Base-by-base conservation (phyloP, 1,140 invertebrate genomes). In the Drosophila ohnishii region DNA sequence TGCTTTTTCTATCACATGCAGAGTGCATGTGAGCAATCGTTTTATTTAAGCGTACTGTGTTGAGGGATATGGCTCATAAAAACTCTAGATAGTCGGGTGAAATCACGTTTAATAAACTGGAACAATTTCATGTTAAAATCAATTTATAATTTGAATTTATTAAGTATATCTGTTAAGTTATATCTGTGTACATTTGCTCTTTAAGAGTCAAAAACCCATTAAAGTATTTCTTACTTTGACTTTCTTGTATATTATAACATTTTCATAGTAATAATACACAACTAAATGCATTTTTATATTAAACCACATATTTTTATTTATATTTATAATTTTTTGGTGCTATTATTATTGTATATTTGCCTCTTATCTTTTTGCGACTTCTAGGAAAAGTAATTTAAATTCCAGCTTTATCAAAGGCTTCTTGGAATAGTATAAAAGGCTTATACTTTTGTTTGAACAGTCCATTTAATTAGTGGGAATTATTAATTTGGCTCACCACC, bases 1-100 rank as follows among this genome's bases (percentile, higher is more conserved):
- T 61, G 60, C 45, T 45, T 66, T 74, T 48, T 74, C 65, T 37
- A 86, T 85, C 82, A 86, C 82, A 86, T 81, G 82, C 61, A 53
- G 59, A 69, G 58, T 78, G 82, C 78, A 85, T 85, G 82, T 58
- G 45, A 78, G 37, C 61, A 16, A 56, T 37, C 14, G 39, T 30
- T 56, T 51, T 14, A 40, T 45, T 59, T 32, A 16, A 35, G 50
- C 34, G 28, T 11, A 44, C 40, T 19, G 40, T 34, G 14, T 9
- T 66, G 39, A 14, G 44, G 62, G 22, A 65, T 34, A 42, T 44
- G 45, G 28, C 44, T 65, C 30, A 67, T 65, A 37, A 16, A 25
- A 32, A 11, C 22, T 16, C 32, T 14, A 14, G n/a, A 37, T 2
- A 63, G 28, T 37, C 32, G 8, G 13, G 14, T 40, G 13, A 40